These are phyloP conservation scores for Podarcis cretensis DNA, from an alignment of 2,113 vertebrate genomes.

Conservation along the genomic window DNA sequence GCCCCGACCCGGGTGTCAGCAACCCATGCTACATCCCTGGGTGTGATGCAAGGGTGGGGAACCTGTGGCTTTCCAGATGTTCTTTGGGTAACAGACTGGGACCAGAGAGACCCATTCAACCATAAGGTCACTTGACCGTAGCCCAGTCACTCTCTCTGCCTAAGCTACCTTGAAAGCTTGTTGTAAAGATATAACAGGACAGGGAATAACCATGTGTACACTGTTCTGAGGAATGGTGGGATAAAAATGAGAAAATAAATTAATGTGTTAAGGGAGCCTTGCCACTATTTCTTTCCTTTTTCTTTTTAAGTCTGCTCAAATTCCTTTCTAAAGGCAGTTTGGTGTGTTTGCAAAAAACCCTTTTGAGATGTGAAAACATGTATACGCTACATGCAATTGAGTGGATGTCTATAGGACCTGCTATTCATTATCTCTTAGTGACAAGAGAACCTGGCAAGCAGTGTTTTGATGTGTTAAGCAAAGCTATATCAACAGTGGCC, in stretches of 20 bases:
- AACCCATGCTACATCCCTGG: too few species aligned
- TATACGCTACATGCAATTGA: not conserved
- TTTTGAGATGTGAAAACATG: not conserved
- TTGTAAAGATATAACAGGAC: too few species aligned
- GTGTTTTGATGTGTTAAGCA: slow-evolving; percentile 50
- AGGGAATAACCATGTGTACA: too few species aligned
- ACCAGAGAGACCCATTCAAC: too few species aligned
- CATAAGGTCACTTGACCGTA: too few species aligned
- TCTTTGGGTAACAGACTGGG: too few species aligned
- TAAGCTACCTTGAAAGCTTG: too few species aligned
- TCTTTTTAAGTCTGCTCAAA: not conserved
- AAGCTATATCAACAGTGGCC: slow-evolving; percentile 38
- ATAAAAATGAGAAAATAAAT: not conserved
- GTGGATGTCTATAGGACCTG: not conserved
- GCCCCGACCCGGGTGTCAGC: too few species aligned
- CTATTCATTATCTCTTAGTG: slow-evolving; percentile 11
- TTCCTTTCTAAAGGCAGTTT: not conserved
- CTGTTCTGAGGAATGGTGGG: not conserved
- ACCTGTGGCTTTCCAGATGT: too few species aligned
- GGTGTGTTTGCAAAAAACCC: not conserved
- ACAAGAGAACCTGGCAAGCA: not conserved
- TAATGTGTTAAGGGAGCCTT: not conserved
- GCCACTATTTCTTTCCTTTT: not conserved
- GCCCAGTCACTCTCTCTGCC: too few species aligned
- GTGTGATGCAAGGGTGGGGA: too few species aligned